Evolutionary conservation across 1,140 invertebrate genomes (phyloP).

Genomic region (Apis laboriosa): DNA sequence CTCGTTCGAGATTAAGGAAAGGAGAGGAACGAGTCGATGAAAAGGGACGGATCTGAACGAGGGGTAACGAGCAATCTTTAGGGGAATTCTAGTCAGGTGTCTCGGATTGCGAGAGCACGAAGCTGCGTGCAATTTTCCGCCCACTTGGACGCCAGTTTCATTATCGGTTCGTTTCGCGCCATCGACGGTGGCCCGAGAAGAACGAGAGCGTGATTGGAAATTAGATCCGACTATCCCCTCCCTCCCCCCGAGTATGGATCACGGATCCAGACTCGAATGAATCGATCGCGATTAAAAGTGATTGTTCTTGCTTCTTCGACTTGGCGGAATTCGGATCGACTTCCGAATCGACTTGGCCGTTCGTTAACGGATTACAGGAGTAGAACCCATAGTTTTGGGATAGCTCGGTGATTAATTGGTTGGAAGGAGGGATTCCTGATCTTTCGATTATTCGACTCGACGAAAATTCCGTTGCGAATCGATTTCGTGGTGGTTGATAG

Average conservation of each 20-base stretch:
- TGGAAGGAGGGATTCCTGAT: not conserved
- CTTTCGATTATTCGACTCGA: not conserved
- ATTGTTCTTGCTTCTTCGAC: slow-evolving; percentile 31
- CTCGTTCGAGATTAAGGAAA: not conserved
- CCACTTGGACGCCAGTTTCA: slow-evolving; percentile 46
- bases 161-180: slow-evolving; percentile 44
- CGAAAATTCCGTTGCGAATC: not conserved
- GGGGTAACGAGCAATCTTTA: not conserved
- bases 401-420: slow-evolving; percentile 14
- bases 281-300: slow-evolving; percentile 49
- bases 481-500: no score
- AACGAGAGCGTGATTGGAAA: slow-evolving; percentile 52
- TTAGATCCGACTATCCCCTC: slow-evolving; percentile 32
- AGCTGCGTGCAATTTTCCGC: slow-evolving; percentile 54
- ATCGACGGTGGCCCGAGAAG: not conserved
- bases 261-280: not conserved
- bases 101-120: not conserved
- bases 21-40: not conserved
- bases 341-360: slow-evolving; percentile 24
- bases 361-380: slow-evolving; percentile 34
- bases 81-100: not conserved
- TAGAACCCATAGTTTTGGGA: slow-evolving; percentile 11
- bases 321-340: slow-evolving; percentile 8
- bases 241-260: not conserved
- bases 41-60: not conserved